Base-by-base conservation (phyloP, 2,797 vertebrate species). In the Malurus splendens region DNA sequence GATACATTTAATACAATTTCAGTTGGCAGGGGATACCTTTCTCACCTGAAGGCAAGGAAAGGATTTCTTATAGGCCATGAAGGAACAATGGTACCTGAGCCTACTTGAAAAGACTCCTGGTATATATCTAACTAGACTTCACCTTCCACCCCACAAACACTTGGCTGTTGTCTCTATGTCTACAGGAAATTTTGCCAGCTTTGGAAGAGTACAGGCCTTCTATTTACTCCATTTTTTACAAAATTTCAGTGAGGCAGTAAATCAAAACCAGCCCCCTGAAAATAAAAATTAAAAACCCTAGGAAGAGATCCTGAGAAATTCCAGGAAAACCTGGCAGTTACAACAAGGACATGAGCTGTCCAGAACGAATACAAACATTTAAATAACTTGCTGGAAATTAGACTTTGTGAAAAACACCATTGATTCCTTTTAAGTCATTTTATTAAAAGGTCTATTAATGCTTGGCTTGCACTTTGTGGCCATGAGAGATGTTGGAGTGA, bases 391-490 rank as follows among this genome's bases (percentile, higher is more conserved):
- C 60, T 92, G 82, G 76, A 96, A 95, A 95, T 90, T 47, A 90
- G 45, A 61, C 87, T 93, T 86, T 83, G 83, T 86, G 74, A 94
- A 82, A 72, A 83, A 93, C 74, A 60, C 71, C 85, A 89, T 92
- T 84, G 82, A 92, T 92, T 92, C 52, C 79, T 93, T 96, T 94
- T 66, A 93, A 94, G 76, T 90, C 65, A 85, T 84, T 91, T 92
- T 89, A 95, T 92, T 94, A 92, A 95, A 94, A 95, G 79, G 82
- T 87, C 90, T 92, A 48, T 87, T 91, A 91, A 87, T 85, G 88
- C 86, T 93, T 94, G 88, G 77, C 85, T 96, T 95, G 90, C 89
- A 94, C 86, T 77, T 95, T 93, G 93, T 83, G 82, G 89, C 90
- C 73, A 45, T 70, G 67, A 93, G 89, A 94, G 81, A 95, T 90